Evolutionary conservation across 2,113 vertebrate species (phyloP).

Genomic region (Scalopus aquaticus): DNA sequence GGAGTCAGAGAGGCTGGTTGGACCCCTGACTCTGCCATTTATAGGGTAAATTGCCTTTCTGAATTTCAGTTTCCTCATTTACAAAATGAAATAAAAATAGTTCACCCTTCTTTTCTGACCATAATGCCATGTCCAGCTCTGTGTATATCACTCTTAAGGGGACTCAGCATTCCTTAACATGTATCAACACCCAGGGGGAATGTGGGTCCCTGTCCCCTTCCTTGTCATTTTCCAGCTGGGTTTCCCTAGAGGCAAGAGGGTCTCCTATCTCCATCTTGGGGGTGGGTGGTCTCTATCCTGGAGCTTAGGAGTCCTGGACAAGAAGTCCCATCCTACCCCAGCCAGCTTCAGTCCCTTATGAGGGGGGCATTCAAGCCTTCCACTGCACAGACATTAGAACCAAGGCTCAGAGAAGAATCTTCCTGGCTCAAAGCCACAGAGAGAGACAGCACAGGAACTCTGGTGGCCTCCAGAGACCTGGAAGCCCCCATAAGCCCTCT

Average conservation of each 20-base stretch:
- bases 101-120: neutral
- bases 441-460: neutral
- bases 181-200: neutral
- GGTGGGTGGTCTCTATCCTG: neutral
- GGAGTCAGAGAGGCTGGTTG: neutral
- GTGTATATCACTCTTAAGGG: neutral
- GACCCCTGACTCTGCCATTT: neutral
- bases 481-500: neutral
- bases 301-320: neutral
- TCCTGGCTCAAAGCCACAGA: neutral
- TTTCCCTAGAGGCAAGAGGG: neutral
- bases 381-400: neutral
- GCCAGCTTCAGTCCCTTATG: neutral
- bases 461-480: neutral
- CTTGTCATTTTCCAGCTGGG: neutral
- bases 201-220: neutral
- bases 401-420: neutral
- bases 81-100: neutral
- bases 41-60: neutral
- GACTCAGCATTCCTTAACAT: neutral
- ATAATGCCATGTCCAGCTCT: neutral
- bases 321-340: neutral
- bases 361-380: neutral
- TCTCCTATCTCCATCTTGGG: neutral
- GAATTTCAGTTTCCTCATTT: neutral